Evolutionary conservation across 2,113 vertebrate species (phyloP).

Genomic region (Cyrtonyx montezumae): DNA sequence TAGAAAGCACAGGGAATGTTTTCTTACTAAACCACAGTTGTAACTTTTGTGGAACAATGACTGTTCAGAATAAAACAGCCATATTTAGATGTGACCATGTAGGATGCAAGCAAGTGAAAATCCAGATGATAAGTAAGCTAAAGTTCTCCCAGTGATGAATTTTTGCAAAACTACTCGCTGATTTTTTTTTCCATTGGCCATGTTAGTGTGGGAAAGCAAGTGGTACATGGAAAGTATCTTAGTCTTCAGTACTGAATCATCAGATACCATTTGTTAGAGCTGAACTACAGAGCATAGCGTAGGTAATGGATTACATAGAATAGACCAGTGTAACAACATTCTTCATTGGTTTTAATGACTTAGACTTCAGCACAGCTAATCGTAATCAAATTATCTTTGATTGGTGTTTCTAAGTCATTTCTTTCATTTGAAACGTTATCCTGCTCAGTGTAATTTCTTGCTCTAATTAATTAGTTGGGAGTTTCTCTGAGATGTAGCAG

Average conservation of each 20-base stretch:
- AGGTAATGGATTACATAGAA: conserved; percentile 70
- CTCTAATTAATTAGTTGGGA: conserved; percentile 67
- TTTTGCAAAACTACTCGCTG: conserved; percentile 48
- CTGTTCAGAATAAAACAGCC: conserved; percentile 68
- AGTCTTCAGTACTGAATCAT: conserved; percentile 55
- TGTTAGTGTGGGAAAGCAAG: conserved; percentile 39
- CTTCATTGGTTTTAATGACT: conserved; percentile 64
- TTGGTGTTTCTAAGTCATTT: conserved; percentile 69
- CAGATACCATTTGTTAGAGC: conserved; percentile 57
- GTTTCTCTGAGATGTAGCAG: conserved; percentile 65
- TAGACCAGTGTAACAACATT: conserved; percentile 64
- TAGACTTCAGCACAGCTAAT: conserved; percentile 66
- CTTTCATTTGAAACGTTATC: conserved; percentile 65
- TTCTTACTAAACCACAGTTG: conserved; percentile 55
- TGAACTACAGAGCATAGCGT: conserved; percentile 62
- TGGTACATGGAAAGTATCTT: conserved; percentile 46
- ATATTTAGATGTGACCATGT: conserved; percentile 44
- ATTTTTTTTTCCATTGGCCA: conserved; percentile 13
- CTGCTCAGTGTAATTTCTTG: conserved; percentile 66
- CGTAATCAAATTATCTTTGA: conserved; percentile 70
- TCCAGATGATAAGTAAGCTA: conserved; percentile 16
- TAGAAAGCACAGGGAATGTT: conserved; percentile 71
- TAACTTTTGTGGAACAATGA: conserved; percentile 58
- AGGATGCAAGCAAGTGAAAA: conserved; percentile 39
- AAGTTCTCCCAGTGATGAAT: conserved; percentile 52